Conservation (phyloP, 2,113 vertebrate genomes). For the Phalacrocorax brasilianus region DNA sequence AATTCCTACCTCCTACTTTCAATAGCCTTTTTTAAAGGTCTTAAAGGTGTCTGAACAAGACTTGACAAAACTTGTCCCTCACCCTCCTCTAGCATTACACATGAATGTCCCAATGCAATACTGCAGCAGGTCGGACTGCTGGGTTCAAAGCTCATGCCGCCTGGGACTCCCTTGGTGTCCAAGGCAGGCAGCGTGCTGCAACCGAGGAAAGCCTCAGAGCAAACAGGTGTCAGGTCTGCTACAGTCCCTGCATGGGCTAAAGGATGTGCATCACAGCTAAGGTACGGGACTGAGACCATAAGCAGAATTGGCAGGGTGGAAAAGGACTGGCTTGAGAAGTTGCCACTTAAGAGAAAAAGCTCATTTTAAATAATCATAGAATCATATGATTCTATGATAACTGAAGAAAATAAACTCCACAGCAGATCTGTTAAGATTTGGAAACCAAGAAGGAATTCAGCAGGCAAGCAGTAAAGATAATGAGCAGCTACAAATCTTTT, state of each 20-base stretch:
- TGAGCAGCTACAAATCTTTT: not conserved
- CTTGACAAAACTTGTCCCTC: not conserved
- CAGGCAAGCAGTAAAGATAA: not conserved
- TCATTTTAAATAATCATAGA: not conserved
- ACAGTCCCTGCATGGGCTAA: too few species aligned
- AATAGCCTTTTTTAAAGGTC: not conserved
- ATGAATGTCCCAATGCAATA: accelerated
- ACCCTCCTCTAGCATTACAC: not conserved
- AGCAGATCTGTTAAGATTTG: not conserved
- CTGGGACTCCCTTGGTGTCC: not conserved
- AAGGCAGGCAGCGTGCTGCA: not conserved
- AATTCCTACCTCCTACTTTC: not conserved
- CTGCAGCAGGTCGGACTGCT: not conserved
- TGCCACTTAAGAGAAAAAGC: not conserved
- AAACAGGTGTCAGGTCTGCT: not conserved
- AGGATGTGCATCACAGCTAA: not conserved
- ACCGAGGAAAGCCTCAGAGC: not conserved
- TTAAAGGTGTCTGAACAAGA: not conserved
- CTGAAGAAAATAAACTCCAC: not conserved
- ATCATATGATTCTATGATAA: too few species aligned
- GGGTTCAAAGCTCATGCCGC: not conserved
- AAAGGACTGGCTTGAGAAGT: not conserved
- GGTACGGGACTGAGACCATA: not conserved
- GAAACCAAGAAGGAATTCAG: not conserved
- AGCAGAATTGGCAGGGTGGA: not conserved